Conservation (phyloP, 2,888 invertebrate species). For the Trachelus stipa region DNA sequence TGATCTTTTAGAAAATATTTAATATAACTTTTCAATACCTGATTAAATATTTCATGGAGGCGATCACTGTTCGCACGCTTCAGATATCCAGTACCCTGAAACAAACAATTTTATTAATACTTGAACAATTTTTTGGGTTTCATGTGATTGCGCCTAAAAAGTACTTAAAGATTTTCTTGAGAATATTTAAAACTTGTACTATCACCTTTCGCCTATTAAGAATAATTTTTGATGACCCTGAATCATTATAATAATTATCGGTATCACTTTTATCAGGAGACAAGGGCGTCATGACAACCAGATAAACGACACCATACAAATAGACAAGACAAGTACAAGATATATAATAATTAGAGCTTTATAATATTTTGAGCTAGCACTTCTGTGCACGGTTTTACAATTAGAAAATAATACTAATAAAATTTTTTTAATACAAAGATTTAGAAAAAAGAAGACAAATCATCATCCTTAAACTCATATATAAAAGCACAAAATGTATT, state of each 20-base stretch:
- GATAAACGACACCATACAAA: neutral
- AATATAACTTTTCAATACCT: constrained; percentile 63
- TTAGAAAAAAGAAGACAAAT: neutral
- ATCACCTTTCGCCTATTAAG: neutral
- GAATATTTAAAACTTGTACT: neutral
- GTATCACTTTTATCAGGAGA: neutral
- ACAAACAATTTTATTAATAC: constrained; percentile 34
- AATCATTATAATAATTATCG: neutral
- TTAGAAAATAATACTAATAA: neutral
- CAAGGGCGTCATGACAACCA: neutral
- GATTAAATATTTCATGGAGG: constrained; percentile 88
- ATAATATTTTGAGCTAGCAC: neutral
- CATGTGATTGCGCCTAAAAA: neutral
- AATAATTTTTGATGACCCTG: neutral
- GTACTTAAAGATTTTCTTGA: too few relatives aligned
- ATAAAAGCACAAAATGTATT: neutral
- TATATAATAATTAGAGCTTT: neutral
- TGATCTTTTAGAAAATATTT: neutral
- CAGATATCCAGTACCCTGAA: constrained; percentile 86
- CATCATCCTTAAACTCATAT: neutral
- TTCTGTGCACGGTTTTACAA: too few relatives aligned
- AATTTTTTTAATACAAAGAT: neutral
- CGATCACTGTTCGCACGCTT: constrained; percentile 90
- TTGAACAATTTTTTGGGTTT: neutral
- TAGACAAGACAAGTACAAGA: neutral